A percentile compares a stretch with the other conserved stretches of the same genome.
phyloP scores from a whole-genome alignment of 2,888 invertebrate species.

The Tuta absoluta region DNA sequence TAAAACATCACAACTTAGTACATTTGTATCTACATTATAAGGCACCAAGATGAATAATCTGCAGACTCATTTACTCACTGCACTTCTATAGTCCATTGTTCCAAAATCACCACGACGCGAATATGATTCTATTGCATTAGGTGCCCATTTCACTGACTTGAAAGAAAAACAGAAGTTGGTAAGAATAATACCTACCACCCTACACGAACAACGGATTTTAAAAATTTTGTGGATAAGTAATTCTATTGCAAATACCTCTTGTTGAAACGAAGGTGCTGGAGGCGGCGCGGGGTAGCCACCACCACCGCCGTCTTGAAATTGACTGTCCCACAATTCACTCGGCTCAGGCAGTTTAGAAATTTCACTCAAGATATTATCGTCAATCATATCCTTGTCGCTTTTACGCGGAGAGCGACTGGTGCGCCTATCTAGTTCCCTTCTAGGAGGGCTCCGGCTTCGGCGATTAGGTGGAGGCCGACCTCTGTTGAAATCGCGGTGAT shows the following conservation, averaged over 20 bases:
- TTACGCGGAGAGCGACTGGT: slow-evolving; percentile 65
- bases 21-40: neutral
- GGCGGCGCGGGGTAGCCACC: slow-evolving; percentile 39
- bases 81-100: slow-evolving; percentile 16
- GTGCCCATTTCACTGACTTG: slow-evolving; percentile 19
- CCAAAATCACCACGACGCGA: slow-evolving; percentile 17
- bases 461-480: slow-evolving; percentile 37
- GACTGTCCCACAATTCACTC: slow-evolving; percentile 71
- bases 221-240: neutral
- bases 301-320: slow-evolving; percentile 58
- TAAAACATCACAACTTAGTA: neutral
- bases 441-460: slow-evolving; percentile 57
- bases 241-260: slow-evolving; percentile 47
- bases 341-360: slow-evolving; percentile 71
- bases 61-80: slow-evolving; percentile 22
- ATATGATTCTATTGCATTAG: slow-evolving; percentile 11
- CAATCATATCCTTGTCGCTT: slow-evolving; percentile 63
- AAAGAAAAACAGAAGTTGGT: slow-evolving; percentile 17
- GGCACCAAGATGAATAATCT: slow-evolving; percentile 7
- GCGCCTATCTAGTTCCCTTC: slow-evolving; percentile 48
- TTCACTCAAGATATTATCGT: slow-evolving; percentile 71
- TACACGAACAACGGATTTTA: neutral
- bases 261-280: slow-evolving; percentile 44
- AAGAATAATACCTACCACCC: slow-evolving; percentile 5
- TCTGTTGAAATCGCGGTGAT: slow-evolving; percentile 38